Conservation (phyloP, 2,888 invertebrate species). For the Tiphia femorata region DNA sequence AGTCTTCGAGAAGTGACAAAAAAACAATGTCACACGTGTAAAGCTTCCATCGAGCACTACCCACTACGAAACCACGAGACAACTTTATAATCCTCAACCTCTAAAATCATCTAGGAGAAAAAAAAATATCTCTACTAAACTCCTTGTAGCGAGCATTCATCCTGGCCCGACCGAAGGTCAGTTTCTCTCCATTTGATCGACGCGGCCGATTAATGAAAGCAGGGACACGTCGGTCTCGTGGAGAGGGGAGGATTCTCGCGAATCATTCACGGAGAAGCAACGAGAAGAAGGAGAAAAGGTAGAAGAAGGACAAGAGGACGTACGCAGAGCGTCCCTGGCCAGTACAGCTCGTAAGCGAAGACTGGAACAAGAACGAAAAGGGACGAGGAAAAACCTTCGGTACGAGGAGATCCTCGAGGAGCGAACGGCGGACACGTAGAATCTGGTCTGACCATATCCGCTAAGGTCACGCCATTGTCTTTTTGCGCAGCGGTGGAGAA, state of each 20-base stretch:
- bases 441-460: slow-evolving; percentile 62
- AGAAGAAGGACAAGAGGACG: not conserved
- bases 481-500: slow-evolving; percentile 41
- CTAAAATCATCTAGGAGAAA: too few species aligned
- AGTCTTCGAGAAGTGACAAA: too few species aligned
- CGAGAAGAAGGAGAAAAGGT: not conserved
- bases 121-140: too few species aligned
- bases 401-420: slow-evolving; percentile 40
- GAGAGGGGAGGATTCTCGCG: too few species aligned
- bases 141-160: too few species aligned
- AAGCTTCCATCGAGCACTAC: too few species aligned
- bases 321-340: not conserved
- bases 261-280: too few species aligned
- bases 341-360: not conserved
- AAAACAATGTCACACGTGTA: too few species aligned
- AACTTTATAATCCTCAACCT: too few species aligned
- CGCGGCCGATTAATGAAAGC: not conserved
- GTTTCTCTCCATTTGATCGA: not conserved
- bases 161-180: too few species aligned
- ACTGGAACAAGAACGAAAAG: slow-evolving; percentile 14
- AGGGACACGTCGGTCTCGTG: too few species aligned
- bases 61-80: too few species aligned
- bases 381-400: slow-evolving; percentile 20
- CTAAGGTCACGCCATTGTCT: slow-evolving; percentile 60
- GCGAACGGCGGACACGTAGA: slow-evolving; percentile 37